A percentile compares a stretch with the other conserved stretches of the same genome.
These are phyloP conservation scores for Echinometra lucunter DNA, from an alignment of 53 echinoderm and acorn worm species.

Conservation along the genomic window DNA sequence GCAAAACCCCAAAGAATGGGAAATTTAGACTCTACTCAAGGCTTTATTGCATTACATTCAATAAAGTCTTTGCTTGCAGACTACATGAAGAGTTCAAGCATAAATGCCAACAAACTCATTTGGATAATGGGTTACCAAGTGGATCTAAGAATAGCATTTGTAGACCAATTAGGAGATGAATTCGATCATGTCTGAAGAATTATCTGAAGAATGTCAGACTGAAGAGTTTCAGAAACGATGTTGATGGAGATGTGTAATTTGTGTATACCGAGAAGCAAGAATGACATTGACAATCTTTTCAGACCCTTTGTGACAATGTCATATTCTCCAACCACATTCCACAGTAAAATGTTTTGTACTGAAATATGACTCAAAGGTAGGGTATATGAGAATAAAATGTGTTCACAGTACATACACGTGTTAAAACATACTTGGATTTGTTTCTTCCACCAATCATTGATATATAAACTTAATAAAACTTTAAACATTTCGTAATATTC, in stretches of 20 bases:
- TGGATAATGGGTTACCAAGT: not conserved
- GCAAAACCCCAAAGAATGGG: too few relatives aligned
- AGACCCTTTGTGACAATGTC: too few relatives aligned
- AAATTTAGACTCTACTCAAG: too few relatives aligned
- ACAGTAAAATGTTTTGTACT: not conserved
- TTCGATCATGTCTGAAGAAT: not conserved
- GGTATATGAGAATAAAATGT: not conserved
- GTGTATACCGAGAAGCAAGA: not conserved
- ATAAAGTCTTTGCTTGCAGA: too few relatives aligned
- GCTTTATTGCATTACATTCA: too few relatives aligned
- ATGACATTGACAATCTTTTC: not conserved
- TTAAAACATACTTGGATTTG: too few relatives aligned
- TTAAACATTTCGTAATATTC: too few relatives aligned
- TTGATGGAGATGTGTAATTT: not conserved
- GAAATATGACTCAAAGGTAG: too few relatives aligned
- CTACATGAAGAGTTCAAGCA: not conserved
- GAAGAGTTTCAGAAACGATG: not conserved
- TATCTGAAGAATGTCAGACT: too few relatives aligned
- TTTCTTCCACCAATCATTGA: too few relatives aligned
- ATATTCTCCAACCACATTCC: not conserved
- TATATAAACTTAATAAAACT: too few relatives aligned
- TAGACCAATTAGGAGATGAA: not conserved
- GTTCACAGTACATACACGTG: not conserved
- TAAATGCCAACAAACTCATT: not conserved
- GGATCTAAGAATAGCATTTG: not conserved